phyloP scores from a whole-genome alignment of 1,140 invertebrate species.

The Drosophila auraria region DNA sequence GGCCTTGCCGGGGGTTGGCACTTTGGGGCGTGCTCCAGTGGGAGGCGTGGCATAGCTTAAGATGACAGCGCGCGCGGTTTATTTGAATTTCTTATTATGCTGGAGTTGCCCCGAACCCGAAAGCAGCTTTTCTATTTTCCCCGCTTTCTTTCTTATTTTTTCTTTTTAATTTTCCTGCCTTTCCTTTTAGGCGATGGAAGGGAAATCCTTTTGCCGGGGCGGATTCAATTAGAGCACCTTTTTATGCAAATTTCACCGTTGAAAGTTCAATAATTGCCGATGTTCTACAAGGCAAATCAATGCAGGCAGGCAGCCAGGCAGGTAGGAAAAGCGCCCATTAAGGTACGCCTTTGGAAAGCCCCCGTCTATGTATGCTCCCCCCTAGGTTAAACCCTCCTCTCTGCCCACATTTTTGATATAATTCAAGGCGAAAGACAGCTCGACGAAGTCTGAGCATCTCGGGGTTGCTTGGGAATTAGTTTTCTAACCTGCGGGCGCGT shows the following conservation, averaged over 20 bases:
- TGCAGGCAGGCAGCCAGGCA: conserved; percentile 44
- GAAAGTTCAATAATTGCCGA: conserved; percentile 76
- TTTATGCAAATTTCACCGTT: conserved; percentile 73
- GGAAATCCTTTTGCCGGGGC: conserved; percentile 66
- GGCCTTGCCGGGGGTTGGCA: conserved; percentile 7
- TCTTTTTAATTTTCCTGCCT: conserved; percentile 52
- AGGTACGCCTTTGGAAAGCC: neutral
- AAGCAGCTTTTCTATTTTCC: conserved; percentile 62
- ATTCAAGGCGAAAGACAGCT: conserved; percentile 55
- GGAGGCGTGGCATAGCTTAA: conserved; percentile 80
- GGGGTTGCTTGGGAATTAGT: conserved; percentile 77
- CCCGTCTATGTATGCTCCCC: neutral
- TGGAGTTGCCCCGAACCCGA: conserved; percentile 31
- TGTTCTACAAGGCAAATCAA: conserved; percentile 81
- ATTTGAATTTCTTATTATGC: conserved; percentile 83
- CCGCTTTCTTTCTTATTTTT: conserved; percentile 3
- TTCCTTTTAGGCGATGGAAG: conserved; percentile 44
- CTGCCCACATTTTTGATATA: conserved; percentile 22
- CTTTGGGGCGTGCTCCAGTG: conserved; percentile 58
- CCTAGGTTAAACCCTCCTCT: neutral
- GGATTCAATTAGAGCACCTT: conserved; percentile 80
- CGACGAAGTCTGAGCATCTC: conserved; percentile 30
- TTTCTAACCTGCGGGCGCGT: conserved; percentile 76
- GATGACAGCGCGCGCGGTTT: conserved; percentile 82
- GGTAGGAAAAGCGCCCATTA: conserved; percentile 49